Percentiles rank a stretch among this genome's conserved stretches.
Conservation (phyloP, 2,797 vertebrate genomes). For the Mus spretus region DNA sequence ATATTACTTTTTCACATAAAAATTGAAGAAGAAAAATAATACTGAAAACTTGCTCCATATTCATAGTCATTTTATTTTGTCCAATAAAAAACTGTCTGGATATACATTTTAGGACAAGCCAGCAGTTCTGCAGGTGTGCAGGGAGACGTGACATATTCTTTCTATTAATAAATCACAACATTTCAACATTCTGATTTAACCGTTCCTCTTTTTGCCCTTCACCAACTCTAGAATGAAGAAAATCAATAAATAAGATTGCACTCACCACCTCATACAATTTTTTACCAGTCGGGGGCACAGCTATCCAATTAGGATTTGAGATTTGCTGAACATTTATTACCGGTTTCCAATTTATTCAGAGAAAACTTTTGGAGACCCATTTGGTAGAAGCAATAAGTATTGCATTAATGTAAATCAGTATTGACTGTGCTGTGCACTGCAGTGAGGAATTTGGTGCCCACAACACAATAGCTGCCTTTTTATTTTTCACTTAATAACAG, state of each 20-base stretch:
- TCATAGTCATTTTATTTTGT: conserved; percentile 40
- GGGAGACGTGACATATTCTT: conserved; percentile 63
- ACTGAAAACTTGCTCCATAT: conserved; percentile 18
- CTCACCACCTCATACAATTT: conserved; percentile 64
- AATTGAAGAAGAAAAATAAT: conserved; percentile 21
- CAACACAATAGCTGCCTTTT: conserved; percentile 45
- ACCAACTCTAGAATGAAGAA: conserved; percentile 72
- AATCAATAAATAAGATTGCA: conserved; percentile 82
- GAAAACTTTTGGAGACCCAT: conserved; percentile 63
- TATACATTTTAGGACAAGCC: conserved; percentile 72
- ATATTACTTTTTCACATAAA: not conserved
- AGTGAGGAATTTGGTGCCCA: not conserved
- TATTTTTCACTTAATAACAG: conserved; percentile 68
- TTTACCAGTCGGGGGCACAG: conserved; percentile 70
- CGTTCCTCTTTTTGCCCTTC: conserved; percentile 80
- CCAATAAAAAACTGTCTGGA: conserved; percentile 66
- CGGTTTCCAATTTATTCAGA: conserved; percentile 74
- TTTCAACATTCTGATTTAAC: conserved; percentile 80
- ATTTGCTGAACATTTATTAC: conserved; percentile 76
- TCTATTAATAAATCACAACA: conserved; percentile 79
- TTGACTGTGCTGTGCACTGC: conserved; percentile 36
- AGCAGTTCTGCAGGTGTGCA: conserved; percentile 71
- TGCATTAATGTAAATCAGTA: conserved; percentile 66
- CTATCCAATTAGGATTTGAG: conserved; percentile 72
- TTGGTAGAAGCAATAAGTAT: conserved; percentile 66